phyloP scores from a whole-genome alignment of 1,140 invertebrate species.

The Tribolium madens region DNA sequence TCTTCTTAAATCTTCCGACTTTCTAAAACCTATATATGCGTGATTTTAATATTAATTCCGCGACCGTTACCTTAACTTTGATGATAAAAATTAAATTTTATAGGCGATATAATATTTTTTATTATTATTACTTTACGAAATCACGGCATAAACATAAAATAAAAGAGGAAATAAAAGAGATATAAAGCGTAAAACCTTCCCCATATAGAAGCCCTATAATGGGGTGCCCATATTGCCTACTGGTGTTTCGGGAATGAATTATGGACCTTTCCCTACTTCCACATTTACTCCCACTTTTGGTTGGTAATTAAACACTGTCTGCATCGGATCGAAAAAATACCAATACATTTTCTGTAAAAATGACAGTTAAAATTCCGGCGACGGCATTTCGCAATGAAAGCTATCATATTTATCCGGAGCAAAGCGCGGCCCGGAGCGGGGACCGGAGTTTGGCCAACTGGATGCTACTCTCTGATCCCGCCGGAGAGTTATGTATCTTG shows the following conservation, averaged over 20 bases:
- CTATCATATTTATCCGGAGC: slow-evolving; percentile 54
- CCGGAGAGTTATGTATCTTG: slow-evolving; percentile 64
- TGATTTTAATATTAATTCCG: neutral
- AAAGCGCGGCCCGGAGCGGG: slow-evolving; percentile 40
- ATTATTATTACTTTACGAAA: slow-evolving; percentile 54
- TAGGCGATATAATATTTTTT: slow-evolving; percentile 51
- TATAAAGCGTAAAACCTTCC: slow-evolving; percentile 56
- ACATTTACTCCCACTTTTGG: slow-evolving; percentile 33
- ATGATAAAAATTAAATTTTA: slow-evolving; percentile 51
- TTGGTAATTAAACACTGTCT: slow-evolving; percentile 11
- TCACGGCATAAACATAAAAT: slow-evolving; percentile 58
- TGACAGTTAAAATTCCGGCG: slow-evolving; percentile 58
- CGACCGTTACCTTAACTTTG: slow-evolving; percentile 16
- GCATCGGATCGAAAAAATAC: neutral
- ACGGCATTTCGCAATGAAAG: slow-evolving; percentile 22
- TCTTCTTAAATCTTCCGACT: slow-evolving; percentile 34
- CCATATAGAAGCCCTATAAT: slow-evolving; percentile 47
- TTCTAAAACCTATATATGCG: slow-evolving; percentile 1
- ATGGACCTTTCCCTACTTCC: slow-evolving; percentile 44
- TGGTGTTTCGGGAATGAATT: slow-evolving; percentile 48
- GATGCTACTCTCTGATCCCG: slow-evolving; percentile 59
- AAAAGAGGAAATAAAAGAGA: slow-evolving; percentile 58
- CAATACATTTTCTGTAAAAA: slow-evolving; percentile 38
- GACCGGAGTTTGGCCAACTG: slow-evolving; percentile 48
- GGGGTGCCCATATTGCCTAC: slow-evolving; percentile 48